phyloP scores from a whole-genome alignment of 1,140 invertebrate species.

The Brachionus calyciflorus region DNA sequence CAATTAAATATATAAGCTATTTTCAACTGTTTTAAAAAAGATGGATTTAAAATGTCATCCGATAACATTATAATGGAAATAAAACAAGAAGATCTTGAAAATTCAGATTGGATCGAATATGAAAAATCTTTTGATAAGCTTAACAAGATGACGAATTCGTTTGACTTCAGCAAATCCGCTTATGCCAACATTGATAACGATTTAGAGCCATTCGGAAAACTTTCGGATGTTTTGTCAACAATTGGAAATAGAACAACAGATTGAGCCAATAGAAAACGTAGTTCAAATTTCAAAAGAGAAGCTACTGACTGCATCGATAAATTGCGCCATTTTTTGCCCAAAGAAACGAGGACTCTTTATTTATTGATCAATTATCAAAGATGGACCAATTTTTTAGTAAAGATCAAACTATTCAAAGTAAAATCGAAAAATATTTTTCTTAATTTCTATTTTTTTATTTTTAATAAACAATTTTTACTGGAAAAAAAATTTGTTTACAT shows the following conservation, averaged over 20 bases:
- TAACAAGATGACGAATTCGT: background rate
- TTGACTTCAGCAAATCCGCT: background rate
- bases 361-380: background rate
- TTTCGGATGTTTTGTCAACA: background rate
- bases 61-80: background rate
- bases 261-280: background rate
- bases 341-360: background rate
- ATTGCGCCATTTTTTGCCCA: background rate
- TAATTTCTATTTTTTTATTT: too few species aligned
- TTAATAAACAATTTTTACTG: background rate
- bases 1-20: background rate
- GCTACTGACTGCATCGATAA: background rate
- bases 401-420: background rate
- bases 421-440: background rate
- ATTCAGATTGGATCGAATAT: background rate
- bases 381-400: background rate
- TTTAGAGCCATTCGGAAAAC: too few species aligned
- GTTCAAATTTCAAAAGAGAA: background rate
- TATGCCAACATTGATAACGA: background rate
- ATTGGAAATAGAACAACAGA: background rate
- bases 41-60: background rate
- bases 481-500: background rate
- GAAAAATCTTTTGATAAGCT: background rate
- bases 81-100: background rate
- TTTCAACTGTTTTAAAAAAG: background rate